These are phyloP conservation scores for Palaemon carinicauda DNA, from an alignment of 1,140 invertebrate genomes.

Conservation along the genomic window DNA sequence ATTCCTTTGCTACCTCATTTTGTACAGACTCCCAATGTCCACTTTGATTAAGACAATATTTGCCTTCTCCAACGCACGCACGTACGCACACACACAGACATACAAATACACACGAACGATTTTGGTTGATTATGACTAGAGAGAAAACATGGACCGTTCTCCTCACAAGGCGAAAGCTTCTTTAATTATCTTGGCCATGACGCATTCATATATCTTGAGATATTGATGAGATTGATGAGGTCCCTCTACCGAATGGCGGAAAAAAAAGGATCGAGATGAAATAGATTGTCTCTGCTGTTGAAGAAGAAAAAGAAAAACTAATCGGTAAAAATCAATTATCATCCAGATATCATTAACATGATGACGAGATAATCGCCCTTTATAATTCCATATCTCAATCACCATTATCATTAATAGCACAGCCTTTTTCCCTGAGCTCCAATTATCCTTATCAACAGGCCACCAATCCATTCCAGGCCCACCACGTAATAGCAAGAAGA, in stretches of 20 bases:
- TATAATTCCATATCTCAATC: background rate
- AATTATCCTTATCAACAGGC: background rate
- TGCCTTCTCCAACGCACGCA: background rate
- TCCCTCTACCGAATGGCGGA: background rate
- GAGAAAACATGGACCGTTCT: too few species aligned
- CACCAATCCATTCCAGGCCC: background rate
- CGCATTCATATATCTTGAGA: too few species aligned
- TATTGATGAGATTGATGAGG: background rate
- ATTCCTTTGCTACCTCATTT: too few species aligned
- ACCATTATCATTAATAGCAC: conserved; percentile 4
- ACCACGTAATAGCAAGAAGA: background rate
- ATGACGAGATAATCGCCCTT: background rate
- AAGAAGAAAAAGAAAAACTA: background rate
- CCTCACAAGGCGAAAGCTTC: too few species aligned
- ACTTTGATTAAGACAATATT: too few species aligned
- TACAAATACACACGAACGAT: background rate
- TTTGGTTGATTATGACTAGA: background rate
- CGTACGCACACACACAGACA: background rate
- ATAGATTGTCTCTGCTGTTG: background rate
- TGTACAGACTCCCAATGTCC: too few species aligned
- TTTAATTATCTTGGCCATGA: too few species aligned
- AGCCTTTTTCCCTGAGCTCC: background rate
- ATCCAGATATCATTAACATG: background rate
- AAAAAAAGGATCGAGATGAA: background rate
- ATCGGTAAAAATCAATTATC: background rate